A percentile compares a stretch with the other conserved stretches of the same genome.
phyloP scores from a whole-genome alignment of 2,113 vertebrate genomes.

The Corynorhinus townsendii region DNA sequence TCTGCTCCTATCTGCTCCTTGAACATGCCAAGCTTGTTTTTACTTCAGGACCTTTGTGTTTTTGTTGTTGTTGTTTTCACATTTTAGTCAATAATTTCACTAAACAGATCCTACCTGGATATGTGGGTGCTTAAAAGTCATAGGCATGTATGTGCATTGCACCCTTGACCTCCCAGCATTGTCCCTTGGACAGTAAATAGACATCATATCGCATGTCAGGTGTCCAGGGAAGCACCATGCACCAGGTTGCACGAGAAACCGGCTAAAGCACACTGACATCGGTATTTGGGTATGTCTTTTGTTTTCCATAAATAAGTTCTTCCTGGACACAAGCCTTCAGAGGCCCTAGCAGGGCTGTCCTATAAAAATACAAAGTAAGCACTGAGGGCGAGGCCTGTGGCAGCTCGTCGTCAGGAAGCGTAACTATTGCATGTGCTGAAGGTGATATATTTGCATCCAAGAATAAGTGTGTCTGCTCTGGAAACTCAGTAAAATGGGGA shows the following conservation, averaged over 20 bases:
- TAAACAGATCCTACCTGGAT: background rate
- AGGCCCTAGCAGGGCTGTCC: background rate
- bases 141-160: accelerated
- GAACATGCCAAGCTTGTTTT: background rate
- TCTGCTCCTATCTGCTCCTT: background rate
- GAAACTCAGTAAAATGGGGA: no score
- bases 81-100: background rate
- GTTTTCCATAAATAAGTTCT: background rate
- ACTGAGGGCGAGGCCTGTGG: no score
- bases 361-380: background rate
- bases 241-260: background rate
- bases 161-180: background rate
- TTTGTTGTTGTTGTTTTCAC: background rate
- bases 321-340: background rate
- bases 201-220: background rate
- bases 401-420: no score
- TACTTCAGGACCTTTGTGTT: background rate
- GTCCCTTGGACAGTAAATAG: background rate
- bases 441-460: no score
- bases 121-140: background rate
- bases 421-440: no score
- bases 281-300: background rate
- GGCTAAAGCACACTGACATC: background rate
- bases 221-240: background rate
- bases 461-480: no score